phyloP scores from a whole-genome alignment of 2,888 invertebrate species.

The Epinotia nisella region DNA sequence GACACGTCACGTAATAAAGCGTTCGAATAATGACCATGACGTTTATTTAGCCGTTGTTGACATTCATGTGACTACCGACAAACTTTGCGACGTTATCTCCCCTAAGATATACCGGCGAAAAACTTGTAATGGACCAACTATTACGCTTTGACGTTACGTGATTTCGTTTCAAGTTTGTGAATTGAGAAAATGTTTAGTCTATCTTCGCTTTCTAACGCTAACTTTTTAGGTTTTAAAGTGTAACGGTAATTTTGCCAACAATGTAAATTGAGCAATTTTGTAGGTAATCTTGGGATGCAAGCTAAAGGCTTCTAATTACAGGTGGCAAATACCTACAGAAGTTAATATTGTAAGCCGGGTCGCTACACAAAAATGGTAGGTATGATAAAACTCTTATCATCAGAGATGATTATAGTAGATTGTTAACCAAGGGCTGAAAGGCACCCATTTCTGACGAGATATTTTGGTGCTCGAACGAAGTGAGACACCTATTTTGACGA shows the following conservation, averaged over 20 bases:
- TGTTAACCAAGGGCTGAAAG: too few species aligned
- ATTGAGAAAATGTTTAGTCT: conserved; percentile 7
- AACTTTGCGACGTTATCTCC: conserved; percentile 36
- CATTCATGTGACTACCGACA: conserved; percentile 2
- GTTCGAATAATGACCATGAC: conserved; percentile 24
- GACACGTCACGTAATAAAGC: conserved; percentile 17
- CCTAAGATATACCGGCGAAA: conserved; percentile 23
- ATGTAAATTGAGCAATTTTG: not conserved
- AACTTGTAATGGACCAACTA: conserved; percentile 36
- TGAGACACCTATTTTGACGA: too few species aligned
- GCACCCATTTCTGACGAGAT: too few species aligned
- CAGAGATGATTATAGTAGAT: too few species aligned
- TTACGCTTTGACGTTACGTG: conserved; percentile 25
- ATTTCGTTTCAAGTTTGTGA: conserved; percentile 23
- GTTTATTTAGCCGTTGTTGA: conserved; percentile 27
- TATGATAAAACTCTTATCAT: not conserved
- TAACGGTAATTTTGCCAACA: conserved; percentile 1
- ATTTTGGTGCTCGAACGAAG: too few species aligned
- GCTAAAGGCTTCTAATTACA: too few species aligned
- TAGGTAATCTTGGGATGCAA: too few species aligned
- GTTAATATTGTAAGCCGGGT: too few species aligned
- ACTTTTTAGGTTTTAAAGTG: conserved; percentile 7
- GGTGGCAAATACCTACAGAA: too few species aligned
- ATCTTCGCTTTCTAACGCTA: not conserved
- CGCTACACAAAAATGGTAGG: too few species aligned